Evolutionary conservation across 2,113 vertebrate genomes (phyloP).

Genomic region (Anser cygnoides): DNA sequence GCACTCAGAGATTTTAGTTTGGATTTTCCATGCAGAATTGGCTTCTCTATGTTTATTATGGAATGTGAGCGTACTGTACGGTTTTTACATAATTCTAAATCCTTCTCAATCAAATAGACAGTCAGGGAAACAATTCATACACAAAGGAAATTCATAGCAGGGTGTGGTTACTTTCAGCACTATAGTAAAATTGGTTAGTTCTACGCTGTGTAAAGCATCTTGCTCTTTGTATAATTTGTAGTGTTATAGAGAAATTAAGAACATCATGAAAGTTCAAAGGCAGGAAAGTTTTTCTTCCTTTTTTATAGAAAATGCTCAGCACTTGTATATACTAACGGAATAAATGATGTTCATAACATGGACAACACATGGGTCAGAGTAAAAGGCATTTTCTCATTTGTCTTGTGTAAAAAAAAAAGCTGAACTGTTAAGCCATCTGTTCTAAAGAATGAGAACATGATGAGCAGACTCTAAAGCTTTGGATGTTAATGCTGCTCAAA

Average conservation of each 20-base stretch:
- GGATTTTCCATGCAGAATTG: neutral
- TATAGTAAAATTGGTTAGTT: neutral
- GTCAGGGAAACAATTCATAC: neutral
- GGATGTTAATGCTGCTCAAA: neutral
- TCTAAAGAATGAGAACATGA: neutral
- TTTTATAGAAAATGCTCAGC: neutral
- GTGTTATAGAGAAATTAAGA: neutral
- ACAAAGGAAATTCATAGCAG: neutral
- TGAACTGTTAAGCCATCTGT: neutral
- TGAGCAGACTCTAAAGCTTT: neutral
- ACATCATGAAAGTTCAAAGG: neutral
- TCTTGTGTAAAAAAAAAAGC: neutral
- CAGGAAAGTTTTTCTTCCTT: neutral
- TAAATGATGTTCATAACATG: neutral
- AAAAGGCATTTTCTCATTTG: neutral
- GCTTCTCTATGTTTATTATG: neutral
- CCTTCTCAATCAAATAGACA: neutral
- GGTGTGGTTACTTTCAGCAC: neutral
- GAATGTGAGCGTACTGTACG: neutral
- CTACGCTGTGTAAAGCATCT: neutral
- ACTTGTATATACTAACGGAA: neutral
- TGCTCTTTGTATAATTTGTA: neutral
- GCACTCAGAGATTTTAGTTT: neutral
- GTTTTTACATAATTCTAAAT: neutral
- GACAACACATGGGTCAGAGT: neutral